phyloP scores from a whole-genome alignment of 2,797 vertebrate genomes.

The Ataeniobius toweri region DNA sequence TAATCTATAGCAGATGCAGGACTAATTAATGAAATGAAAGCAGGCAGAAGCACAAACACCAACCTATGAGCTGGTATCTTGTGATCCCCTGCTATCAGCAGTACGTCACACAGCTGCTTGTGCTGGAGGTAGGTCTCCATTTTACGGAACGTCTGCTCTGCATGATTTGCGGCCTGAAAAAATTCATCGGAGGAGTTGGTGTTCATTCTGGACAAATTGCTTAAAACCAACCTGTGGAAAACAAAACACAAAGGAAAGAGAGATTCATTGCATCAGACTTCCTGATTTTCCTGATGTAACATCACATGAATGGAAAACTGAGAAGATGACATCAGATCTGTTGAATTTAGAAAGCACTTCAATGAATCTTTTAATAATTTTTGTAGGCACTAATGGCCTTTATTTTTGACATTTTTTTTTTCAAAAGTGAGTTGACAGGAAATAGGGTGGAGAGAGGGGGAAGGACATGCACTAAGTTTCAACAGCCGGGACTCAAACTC shows the following conservation, averaged over 20 bases:
- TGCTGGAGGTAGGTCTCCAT: slow-evolving; percentile 97
- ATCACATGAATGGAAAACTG: background rate
- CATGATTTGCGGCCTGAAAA: slow-evolving; percentile 91
- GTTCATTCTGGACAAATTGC: slow-evolving; percentile 86
- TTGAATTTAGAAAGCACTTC: background rate
- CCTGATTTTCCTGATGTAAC: background rate
- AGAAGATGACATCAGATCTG: background rate
- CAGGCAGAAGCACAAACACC: slow-evolving; percentile 43
- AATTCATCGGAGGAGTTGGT: slow-evolving; percentile 87
- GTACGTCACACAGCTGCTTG: slow-evolving; percentile 95
- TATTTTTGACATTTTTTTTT: too few relatives aligned
- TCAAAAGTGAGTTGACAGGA: too few relatives aligned
- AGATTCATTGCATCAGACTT: slow-evolving; percentile 1
- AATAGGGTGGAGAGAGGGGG: too few relatives aligned
- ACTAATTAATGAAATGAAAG: slow-evolving; percentile 59
- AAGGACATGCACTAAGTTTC: too few relatives aligned
- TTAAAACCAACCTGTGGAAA: slow-evolving; percentile 80
- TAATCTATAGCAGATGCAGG: slow-evolving; percentile 24
- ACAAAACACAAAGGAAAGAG: slow-evolving; percentile 22
- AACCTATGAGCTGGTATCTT: slow-evolving; percentile 97
- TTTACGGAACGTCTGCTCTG: slow-evolving; percentile 93
- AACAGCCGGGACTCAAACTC: too few relatives aligned
- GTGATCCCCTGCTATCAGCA: slow-evolving; percentile 91
- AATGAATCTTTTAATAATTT: too few relatives aligned
- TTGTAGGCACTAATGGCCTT: too few relatives aligned